Percentiles rank a stretch among this genome's conserved stretches.
These are phyloP conservation scores for Coelogynopora nodosa DNA, from an alignment of 2,888 invertebrate genomes.

Conservation along the genomic window DNA sequence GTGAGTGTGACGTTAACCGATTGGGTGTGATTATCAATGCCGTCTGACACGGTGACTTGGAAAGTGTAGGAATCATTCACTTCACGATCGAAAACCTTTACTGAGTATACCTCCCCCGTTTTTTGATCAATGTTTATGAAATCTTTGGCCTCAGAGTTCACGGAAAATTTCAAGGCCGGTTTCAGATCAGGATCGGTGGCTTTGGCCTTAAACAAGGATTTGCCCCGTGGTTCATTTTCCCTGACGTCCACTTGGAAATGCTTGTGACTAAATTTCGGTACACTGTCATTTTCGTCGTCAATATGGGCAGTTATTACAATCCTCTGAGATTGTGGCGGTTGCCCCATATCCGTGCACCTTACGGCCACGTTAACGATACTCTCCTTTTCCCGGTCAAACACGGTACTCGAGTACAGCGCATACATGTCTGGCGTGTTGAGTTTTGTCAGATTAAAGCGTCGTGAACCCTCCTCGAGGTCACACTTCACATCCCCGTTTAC, in stretches of 20 bases:
- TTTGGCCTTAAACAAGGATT: not conserved
- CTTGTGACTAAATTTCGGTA: not conserved
- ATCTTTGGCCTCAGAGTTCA: not conserved
- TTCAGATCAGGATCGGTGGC: not conserved
- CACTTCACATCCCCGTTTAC: not conserved
- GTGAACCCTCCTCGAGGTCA: not conserved
- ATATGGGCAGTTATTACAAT: not conserved
- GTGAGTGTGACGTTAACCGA: not conserved
- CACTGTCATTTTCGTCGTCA: not conserved
- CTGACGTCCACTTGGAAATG: not conserved
- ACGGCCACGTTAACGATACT: not conserved
- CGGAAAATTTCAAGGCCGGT: not conserved
- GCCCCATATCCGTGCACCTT: not conserved
- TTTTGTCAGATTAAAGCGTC: not conserved
- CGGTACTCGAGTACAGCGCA: not conserved
- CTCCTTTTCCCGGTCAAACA: not conserved
- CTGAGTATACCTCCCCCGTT: not conserved
- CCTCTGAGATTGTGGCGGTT: not conserved
- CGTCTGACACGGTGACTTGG: not conserved
- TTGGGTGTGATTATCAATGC: not conserved
- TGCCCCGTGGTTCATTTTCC: not conserved
- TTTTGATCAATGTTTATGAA: not conserved
- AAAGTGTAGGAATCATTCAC: not conserved
- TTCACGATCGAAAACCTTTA: not conserved
- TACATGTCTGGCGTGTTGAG: not conserved